A percentile compares a stretch with the other conserved stretches of the same genome.
Conservation (phyloP, 2,797 vertebrate species). For the Periparus ater region DNA sequence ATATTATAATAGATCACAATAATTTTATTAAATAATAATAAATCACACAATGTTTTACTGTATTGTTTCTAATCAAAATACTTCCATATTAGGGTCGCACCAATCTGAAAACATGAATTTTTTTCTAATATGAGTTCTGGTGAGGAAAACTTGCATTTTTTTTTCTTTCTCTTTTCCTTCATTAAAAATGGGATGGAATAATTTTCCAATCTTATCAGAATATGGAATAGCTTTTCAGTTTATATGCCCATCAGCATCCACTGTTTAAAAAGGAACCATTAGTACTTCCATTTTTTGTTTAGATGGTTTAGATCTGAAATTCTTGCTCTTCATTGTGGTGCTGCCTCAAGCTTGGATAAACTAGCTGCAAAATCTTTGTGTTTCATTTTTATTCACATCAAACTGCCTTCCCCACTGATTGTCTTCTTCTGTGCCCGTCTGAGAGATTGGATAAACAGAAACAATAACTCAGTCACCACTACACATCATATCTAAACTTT, state of each 20-base stretch:
- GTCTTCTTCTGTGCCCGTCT: background rate
- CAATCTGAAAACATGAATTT: background rate
- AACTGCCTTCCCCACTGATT: background rate
- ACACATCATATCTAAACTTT: background rate
- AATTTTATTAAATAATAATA: too few species aligned
- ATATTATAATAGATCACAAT: too few species aligned
- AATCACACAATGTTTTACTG: background rate
- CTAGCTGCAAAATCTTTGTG: background rate
- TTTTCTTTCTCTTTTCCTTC: too few species aligned
- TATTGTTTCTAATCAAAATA: background rate
- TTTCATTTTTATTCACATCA: background rate
- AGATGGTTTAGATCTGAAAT: background rate
- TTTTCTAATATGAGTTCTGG: background rate
- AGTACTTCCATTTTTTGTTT: background rate
- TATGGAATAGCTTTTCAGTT: background rate
- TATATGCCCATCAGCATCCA: background rate
- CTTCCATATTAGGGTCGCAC: background rate
- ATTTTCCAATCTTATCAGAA: background rate
- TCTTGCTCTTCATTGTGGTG: background rate
- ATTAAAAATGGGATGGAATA: background rate
- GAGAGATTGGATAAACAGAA: background rate
- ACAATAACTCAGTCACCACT: background rate
- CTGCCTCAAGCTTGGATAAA: background rate
- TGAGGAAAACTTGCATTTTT: background rate
- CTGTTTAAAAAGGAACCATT: background rate